phyloP scores from a whole-genome alignment of 1,140 invertebrate species.

The Pollicipes pollicipes region DNA sequence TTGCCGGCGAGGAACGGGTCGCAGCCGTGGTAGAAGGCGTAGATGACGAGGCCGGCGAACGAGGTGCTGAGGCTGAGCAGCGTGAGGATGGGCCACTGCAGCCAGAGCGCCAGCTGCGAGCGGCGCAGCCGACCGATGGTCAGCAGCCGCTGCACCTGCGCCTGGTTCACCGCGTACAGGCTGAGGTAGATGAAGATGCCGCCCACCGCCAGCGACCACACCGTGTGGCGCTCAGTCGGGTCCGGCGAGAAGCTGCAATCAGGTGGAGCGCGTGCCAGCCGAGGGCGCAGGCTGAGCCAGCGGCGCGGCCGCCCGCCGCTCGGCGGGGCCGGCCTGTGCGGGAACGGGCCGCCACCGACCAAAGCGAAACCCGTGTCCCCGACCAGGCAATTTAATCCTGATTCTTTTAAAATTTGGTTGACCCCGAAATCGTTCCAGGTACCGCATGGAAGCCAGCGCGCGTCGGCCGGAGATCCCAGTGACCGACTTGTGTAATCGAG shows the following conservation, averaged over 20 bases:
- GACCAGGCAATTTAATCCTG: too few relatives aligned
- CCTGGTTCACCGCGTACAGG: slow-evolving; percentile 65
- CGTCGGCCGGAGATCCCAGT: too few relatives aligned
- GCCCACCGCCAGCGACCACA: slow-evolving; percentile 32
- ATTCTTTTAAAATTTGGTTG: too few relatives aligned
- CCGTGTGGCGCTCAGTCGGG: not conserved
- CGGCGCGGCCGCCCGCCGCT: slow-evolving; percentile 53
- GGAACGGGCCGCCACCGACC: too few relatives aligned
- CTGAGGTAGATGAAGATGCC: slow-evolving; percentile 51
- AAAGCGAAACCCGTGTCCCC: too few relatives aligned
- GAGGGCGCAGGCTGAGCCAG: slow-evolving; percentile 23
- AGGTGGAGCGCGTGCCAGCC: not conserved
- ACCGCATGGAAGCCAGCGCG: too few relatives aligned
- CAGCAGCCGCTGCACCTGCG: slow-evolving; percentile 68
- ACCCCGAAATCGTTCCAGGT: too few relatives aligned
- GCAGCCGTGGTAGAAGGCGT: slow-evolving; percentile 50
- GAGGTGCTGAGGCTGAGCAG: slow-evolving; percentile 46
- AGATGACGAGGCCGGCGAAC: slow-evolving; percentile 58
- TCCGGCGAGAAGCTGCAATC: not conserved
- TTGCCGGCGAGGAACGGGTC: slow-evolving; percentile 42
- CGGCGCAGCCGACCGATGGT: slow-evolving; percentile 35
- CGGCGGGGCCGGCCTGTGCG: slow-evolving; percentile 42
- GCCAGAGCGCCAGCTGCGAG: slow-evolving; percentile 33
- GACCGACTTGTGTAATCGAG: too few relatives aligned
- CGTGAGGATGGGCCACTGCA: slow-evolving; percentile 49